Base-by-base conservation (phyloP, 2,113 vertebrate species). In the Hippopotamus amphibius region DNA sequence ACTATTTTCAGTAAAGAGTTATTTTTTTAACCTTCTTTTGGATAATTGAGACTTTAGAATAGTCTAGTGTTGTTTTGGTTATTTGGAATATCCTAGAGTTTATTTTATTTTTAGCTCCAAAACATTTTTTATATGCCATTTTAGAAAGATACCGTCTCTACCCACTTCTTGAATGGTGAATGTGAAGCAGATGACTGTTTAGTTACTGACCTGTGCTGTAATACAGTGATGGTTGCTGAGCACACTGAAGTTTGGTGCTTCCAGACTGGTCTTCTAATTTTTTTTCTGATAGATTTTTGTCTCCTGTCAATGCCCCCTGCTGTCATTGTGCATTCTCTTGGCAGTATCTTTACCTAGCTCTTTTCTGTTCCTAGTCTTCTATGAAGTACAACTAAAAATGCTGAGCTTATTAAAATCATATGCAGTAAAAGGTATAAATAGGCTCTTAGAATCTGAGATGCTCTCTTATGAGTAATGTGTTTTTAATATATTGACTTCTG, bases 281-380 rank as follows among this genome's bases (percentile, higher is more conserved):
- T 46, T 66, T 50, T 76, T 69, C 55, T 33, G 13, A 14, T 65
- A 71, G 3, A 65, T 63, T 93, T 57, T 69, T 84, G 6, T 77
- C 50, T 88, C 26, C 2, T 80, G 3, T 88, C 13, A 19, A 30
- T 90, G 90, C 30, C 95, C 7, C 9, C 19, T 95, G 68, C 21
- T 84, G 21, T 88, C 63, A 33, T 37, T 88, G 21, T 48, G 8
- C 16, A 41, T 77, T 84, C 46, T 81, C 4, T 15, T 72, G 53
- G 15, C 68, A 72, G 7, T 77, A 93, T n/a, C 59, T 96, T 79
- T 87, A 43, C 43, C 26, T 3, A 82, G 11, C 24, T 72, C 11
- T 69, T 95, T 77, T 77, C 68, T 96, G 24, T 74, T 95, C 30
- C 63, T 71, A 43, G 92, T 95, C 26, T 96, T 87, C 90, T 69